These are phyloP conservation scores for Catharus bicknelli DNA, from an alignment of 2,113 vertebrate species.

Conservation along the genomic window DNA sequence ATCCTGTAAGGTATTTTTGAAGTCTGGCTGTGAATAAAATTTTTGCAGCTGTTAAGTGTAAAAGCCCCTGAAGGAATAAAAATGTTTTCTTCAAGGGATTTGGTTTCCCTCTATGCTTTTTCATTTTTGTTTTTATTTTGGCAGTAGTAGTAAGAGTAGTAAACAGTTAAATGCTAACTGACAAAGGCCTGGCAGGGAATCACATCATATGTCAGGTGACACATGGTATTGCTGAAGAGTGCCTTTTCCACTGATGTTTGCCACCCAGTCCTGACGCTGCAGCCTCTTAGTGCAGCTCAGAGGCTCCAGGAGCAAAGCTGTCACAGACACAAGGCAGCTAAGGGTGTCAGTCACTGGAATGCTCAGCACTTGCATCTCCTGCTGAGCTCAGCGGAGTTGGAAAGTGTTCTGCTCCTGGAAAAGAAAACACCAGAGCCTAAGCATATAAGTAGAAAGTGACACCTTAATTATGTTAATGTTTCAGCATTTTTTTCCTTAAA, in stretches of 20 bases:
- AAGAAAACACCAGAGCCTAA: background rate
- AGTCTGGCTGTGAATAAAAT: background rate
- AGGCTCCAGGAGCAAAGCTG: background rate
- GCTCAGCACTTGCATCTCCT: background rate
- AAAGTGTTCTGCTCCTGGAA: background rate
- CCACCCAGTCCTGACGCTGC: accelerated
- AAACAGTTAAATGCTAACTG: background rate
- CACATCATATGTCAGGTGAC: background rate
- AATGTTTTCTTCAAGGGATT: background rate
- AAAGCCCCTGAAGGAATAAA: background rate
- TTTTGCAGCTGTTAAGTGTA: background rate
- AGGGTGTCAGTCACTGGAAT: background rate
- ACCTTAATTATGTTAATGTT: background rate
- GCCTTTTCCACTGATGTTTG: background rate
- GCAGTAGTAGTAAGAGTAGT: background rate
- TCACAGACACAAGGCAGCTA: background rate
- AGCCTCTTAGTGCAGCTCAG: background rate
- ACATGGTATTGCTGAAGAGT: background rate
- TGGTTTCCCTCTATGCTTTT: background rate
- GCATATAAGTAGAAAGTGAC: background rate
- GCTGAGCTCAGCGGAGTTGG: background rate
- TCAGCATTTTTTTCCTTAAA: background rate
- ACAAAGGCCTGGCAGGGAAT: background rate
- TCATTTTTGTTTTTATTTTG: background rate
- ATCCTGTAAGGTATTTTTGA: background rate